Base-by-base conservation (phyloP, 2,797 vertebrate genomes). In the Poecilia gillii region DNA sequence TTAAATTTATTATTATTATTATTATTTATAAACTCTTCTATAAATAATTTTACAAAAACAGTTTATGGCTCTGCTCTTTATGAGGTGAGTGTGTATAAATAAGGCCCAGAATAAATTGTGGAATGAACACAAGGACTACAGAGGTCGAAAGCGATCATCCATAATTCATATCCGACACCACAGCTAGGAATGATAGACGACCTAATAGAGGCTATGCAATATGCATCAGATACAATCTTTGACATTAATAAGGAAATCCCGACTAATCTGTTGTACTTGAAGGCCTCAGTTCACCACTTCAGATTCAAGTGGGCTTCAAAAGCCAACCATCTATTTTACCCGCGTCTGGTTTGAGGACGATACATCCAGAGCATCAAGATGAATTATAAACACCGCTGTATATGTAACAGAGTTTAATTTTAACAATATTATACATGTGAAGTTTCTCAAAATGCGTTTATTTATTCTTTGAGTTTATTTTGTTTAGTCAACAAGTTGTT, bases 121-220 rank as follows among this genome's bases (percentile, higher is more conserved):
- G 55, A 81, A 55, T 39, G 55, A 78, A 74, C 68, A 73, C 76
- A 87, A 87, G 80, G 87, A 85, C 87, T 57, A 71, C 16, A 77
- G 75, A 90, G 89, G 89, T 84, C 81, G 85, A 78, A 80, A 74
- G 72, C 77, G 73, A 89, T 81, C 82, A 82, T 64, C 72, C 73
- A 86, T 84, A 81, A 91, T 87, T 94, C 49, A 82, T 57, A 73
- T 79, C 80, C 85, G 88, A 90, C 85, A 89, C 0, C 45, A 20
- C 53, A 1, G 49, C 51, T 83, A 77, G 81, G 73, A 88, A 84
- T 81, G 88, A 91, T 36, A 73, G 73, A 86, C 39, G 36, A 75
- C 59, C 79, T 79, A 80, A 87, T 88, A 80, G 79, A 84, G 72
- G 25, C 49, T n/a, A 78, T 80, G 88, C 73, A 88, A 83, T 84